Percentiles rank a stretch among this genome's conserved stretches.
phyloP scores from a whole-genome alignment of 2,797 vertebrate species.

The Paratrypauchen microcephalus region DNA sequence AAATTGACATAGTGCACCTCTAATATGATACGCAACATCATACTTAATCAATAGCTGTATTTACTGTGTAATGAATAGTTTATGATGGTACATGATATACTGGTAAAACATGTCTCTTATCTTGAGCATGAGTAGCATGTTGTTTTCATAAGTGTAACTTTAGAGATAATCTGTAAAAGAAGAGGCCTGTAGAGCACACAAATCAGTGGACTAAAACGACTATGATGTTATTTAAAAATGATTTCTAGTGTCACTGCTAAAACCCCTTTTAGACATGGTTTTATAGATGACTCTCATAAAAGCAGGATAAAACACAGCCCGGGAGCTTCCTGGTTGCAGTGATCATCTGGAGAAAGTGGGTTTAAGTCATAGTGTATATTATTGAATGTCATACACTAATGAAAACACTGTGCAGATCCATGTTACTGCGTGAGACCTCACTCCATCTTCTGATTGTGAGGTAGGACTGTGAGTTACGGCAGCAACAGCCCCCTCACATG shows the following conservation, averaged over 20 bases:
- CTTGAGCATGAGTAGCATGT: background rate
- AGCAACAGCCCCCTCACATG: constrained; percentile 9
- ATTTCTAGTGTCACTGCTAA: constrained; percentile 24
- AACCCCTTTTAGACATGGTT: constrained; percentile 16
- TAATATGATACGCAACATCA: too few relatives aligned
- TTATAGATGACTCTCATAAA: constrained; percentile 22
- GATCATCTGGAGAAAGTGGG: constrained; percentile 32
- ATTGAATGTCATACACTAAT: constrained; percentile 43
- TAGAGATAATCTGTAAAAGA: constrained; percentile 38
- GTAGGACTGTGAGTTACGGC: constrained; percentile 23
- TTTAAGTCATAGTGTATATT: constrained; percentile 34
- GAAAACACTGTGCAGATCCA: constrained; percentile 27
- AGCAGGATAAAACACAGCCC: constrained; percentile 27
- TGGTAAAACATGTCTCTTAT: background rate
- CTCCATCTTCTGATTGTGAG: constrained; percentile 35
- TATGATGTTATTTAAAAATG: constrained; percentile 39
- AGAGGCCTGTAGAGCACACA: constrained; percentile 24
- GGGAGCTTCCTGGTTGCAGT: constrained; percentile 30
- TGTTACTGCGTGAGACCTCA: constrained; percentile 16
- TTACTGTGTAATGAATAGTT: background rate
- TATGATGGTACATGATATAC: background rate
- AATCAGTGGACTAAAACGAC: constrained; percentile 11
- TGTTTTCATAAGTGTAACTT: constrained; percentile 57
- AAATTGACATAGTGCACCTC: too few relatives aligned
- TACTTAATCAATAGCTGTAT: background rate